These are phyloP conservation scores for Petrocephalus microphthalmus DNA, from an alignment of 2,113 vertebrate species.

Conservation along the genomic window DNA sequence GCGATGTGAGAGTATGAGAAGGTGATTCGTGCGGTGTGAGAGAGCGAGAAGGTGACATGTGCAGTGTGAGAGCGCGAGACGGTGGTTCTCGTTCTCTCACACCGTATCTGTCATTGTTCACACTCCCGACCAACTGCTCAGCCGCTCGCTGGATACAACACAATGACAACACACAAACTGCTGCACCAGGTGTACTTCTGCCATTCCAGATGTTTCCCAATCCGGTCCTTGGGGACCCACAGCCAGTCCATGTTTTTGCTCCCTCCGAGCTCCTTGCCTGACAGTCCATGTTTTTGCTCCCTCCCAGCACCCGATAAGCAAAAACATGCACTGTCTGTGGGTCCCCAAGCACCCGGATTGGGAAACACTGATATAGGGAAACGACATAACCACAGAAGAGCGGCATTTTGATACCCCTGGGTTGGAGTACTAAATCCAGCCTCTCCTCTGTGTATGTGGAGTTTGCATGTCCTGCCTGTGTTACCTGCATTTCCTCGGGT, in stretches of 20 bases:
- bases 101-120: not conserved
- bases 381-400: not conserved
- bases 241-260: too few relatives aligned
- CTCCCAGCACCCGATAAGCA: not conserved
- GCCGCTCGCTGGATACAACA: not conserved
- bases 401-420: not conserved
- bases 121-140: not conserved
- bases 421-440: not conserved
- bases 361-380: not conserved
- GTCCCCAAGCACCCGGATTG: not conserved
- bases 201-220: not conserved
- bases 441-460: not conserved
- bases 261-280: too few relatives aligned
- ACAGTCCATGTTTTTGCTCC: not conserved
- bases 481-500: not conserved
- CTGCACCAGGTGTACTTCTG: not conserved
- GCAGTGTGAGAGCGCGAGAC: too few relatives aligned
- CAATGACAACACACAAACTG: not conserved
- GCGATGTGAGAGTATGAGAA: too few relatives aligned
- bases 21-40: too few relatives aligned
- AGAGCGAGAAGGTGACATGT: too few relatives aligned
- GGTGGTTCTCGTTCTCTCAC: not conserved
- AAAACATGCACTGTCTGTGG: not conserved
- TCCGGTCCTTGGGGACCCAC: too few relatives aligned
- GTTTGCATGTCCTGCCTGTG: not conserved